Percentiles rank a stretch among this genome's conserved stretches.
Evolutionary conservation across 2,888 invertebrate species (phyloP).

Genomic region (Lasioglossum morio): DNA sequence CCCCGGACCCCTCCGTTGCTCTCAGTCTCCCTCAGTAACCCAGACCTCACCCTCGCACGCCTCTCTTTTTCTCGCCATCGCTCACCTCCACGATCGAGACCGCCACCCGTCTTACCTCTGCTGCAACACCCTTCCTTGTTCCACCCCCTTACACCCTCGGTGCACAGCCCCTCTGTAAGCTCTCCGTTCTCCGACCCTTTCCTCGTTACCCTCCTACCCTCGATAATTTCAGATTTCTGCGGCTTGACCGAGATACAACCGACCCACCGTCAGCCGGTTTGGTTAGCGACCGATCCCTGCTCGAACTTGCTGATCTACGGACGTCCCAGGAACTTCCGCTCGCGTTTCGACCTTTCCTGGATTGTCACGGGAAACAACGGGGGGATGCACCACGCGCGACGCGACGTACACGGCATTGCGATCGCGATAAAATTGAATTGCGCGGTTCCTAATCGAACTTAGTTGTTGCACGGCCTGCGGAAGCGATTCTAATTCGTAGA

Average conservation of each 20-base stretch:
- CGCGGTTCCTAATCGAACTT: slow-evolving; percentile 6
- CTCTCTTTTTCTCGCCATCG: slow-evolving; percentile 46
- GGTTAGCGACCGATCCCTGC: neutral
- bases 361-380: neutral
- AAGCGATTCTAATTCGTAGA: neutral
- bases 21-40: slow-evolving; percentile 38
- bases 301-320: slow-evolving; percentile 16
- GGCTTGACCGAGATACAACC: slow-evolving; percentile 64
- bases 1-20: slow-evolving; percentile 41
- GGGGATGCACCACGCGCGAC: neutral
- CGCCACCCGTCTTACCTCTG: slow-evolving; percentile 69
- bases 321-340: slow-evolving; percentile 9
- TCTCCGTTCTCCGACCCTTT: neutral
- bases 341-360: neutral
- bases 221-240: slow-evolving; percentile 74
- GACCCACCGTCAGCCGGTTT: slow-evolving; percentile 2
- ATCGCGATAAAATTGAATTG: slow-evolving; percentile 15
- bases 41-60: slow-evolving; percentile 43
- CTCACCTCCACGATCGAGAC: slow-evolving; percentile 56
- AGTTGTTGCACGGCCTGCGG: slow-evolving; percentile 2
- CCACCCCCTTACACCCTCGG: neutral
- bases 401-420: neutral
- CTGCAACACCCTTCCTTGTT: slow-evolving; percentile 49
- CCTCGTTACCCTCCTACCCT: slow-evolving; percentile 25
- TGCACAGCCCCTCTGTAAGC: neutral